A percentile compares a stretch with the other conserved stretches of the same genome.
Conservation (phyloP, 1,140 invertebrate species). For the Drosophila lini region DNA sequence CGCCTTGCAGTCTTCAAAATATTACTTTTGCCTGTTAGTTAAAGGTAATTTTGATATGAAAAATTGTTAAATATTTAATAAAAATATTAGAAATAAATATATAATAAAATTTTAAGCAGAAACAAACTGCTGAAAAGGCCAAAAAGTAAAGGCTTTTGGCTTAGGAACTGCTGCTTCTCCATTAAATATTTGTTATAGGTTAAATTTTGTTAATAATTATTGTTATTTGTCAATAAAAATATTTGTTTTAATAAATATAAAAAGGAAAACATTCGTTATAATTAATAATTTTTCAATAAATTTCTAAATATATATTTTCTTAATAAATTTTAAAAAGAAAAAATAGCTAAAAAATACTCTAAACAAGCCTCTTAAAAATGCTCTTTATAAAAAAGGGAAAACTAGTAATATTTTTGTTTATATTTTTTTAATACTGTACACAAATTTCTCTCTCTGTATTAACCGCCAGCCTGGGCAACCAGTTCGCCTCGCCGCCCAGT, state of each 20-base stretch:
- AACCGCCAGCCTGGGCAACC: conserved; percentile 35
- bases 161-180: too few relatives aligned
- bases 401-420: too few relatives aligned
- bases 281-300: background rate
- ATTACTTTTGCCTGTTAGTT: background rate
- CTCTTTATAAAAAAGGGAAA: too few relatives aligned
- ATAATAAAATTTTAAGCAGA: background rate
- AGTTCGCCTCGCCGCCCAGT: conserved; percentile 49
- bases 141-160: background rate
- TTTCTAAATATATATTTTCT: too few relatives aligned
- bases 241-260: too few relatives aligned
- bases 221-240: too few relatives aligned
- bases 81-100: background rate
- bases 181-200: too few relatives aligned
- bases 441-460: conserved; percentile 12
- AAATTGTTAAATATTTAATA: background rate
- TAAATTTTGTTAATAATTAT: too few relatives aligned
- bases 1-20: background rate
- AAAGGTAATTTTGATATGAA: background rate
- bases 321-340: background rate
- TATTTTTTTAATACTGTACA: too few relatives aligned
- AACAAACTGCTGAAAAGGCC: background rate
- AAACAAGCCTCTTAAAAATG: background rate
- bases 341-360: background rate
- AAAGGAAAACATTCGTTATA: too few relatives aligned